A percentile compares a stretch with the other conserved stretches of the same genome.
Conservation (phyloP, 2,797 vertebrate species). For the Fundulus diaphanus region DNA sequence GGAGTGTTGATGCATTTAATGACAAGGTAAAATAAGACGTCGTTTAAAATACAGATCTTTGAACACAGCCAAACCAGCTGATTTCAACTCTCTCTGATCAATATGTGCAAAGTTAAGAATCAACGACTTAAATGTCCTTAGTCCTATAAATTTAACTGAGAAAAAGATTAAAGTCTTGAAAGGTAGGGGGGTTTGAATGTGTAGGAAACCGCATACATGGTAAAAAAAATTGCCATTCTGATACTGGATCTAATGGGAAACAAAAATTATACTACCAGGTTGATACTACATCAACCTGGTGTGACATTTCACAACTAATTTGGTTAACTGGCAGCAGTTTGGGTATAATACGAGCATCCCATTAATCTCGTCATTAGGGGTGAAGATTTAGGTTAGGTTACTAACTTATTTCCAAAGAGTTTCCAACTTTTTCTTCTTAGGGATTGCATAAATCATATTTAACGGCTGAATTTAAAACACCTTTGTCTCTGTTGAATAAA, state of each 20-base stretch:
- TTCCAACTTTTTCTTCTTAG: background rate
- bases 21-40: no score
- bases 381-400: background rate
- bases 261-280: background rate
- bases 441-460: background rate
- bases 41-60: background rate
- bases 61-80: background rate
- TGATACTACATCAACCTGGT: no score
- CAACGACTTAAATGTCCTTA: background rate
- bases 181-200: background rate
- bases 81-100: background rate
- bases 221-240: background rate
- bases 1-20: background rate
- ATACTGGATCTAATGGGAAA: background rate
- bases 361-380: background rate
- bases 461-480: background rate
- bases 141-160: background rate
- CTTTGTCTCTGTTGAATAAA: constrained; percentile 2
- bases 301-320: background rate
- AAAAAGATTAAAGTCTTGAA: background rate
- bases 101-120: background rate
- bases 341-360: background rate
- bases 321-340: background rate
- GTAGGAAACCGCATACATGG: background rate
- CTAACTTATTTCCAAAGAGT: background rate